Percentiles rank a stretch among this genome's conserved stretches.
These are phyloP conservation scores for Napeogenes inachia DNA, from an alignment of 2,888 invertebrate species.

Conservation along the genomic window DNA sequence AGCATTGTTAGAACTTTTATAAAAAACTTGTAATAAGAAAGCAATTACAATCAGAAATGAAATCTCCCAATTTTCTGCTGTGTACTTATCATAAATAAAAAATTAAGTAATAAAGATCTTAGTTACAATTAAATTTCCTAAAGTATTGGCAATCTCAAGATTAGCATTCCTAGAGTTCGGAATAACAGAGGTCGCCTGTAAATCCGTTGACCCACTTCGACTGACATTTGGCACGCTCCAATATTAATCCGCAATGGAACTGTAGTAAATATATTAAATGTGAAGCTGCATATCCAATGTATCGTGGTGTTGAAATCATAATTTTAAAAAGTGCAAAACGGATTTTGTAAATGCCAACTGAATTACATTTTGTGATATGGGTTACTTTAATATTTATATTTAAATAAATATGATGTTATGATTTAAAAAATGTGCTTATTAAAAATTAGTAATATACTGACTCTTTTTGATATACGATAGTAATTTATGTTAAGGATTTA, in stretches of 20 bases:
- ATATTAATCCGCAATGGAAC: conserved; percentile 30
- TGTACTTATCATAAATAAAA: not conserved
- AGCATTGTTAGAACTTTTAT: not conserved
- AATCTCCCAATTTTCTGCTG: no score
- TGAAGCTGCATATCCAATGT: conserved; percentile 25
- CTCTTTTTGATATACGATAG: no score
- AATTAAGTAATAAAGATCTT: conserved; percentile 3
- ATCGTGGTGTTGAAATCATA: conserved; percentile 25
- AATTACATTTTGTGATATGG: conserved; percentile 10
- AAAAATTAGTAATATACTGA: no score
- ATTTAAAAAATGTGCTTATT: no score
- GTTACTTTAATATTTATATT: not conserved
- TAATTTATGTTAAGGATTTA: no score
- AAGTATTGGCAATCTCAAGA: conserved; percentile 29
- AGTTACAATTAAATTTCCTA: conserved; percentile 20
- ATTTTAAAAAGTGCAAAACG: conserved; percentile 13
- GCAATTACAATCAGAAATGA: not conserved
- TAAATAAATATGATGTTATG: no score
- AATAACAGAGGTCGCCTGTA: conserved; percentile 26
- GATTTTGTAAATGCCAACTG: conserved; percentile 11
- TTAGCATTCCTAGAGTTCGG: conserved; percentile 30
- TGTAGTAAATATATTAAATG: conserved; percentile 30
- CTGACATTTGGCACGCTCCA: conserved; percentile 34
- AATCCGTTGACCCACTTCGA: conserved; percentile 36
- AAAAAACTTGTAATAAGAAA: not conserved